A percentile compares a stretch with the other conserved stretches of the same genome.
Conservation (phyloP, 2,113 vertebrate genomes). For the Sinocyclocheilus anophthalmus region DNA sequence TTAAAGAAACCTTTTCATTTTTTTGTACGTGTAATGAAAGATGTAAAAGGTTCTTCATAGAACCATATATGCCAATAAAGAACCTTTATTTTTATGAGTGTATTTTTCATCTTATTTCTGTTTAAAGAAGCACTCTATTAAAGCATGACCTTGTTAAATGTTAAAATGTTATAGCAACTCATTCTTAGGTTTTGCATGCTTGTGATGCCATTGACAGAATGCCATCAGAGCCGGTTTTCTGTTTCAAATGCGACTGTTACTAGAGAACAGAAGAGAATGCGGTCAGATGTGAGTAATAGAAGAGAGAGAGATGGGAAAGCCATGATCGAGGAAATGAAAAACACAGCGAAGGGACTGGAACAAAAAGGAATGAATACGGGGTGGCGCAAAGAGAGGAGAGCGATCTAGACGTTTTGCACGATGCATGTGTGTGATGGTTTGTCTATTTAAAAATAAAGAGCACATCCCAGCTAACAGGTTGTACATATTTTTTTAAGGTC, state of each 20-base stretch:
- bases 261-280: too few species aligned
- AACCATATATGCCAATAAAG: too few species aligned
- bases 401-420: too few species aligned
- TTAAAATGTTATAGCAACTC: neutral
- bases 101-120: neutral
- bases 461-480: slow-evolving; percentile 53
- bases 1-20: neutral
- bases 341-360: too few species aligned
- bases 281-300: too few species aligned
- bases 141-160: neutral
- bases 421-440: too few species aligned
- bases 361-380: too few species aligned
- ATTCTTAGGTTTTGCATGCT: neutral
- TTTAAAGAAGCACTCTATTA: neutral
- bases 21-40: neutral
- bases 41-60: neutral
- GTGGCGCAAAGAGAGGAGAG: too few species aligned
- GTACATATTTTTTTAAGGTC: slow-evolving; percentile 65
- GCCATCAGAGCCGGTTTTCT: too few species aligned
- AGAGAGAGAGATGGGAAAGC: too few species aligned
- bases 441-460: neutral
- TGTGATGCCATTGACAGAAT: slow-evolving; percentile 12
- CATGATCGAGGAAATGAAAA: too few species aligned
- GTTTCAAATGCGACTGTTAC: neutral
- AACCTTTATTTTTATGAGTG: neutral